Evolutionary conservation across 1,140 invertebrate genomes (phyloP), one percentile per base, ranked within the genome.

Genomic region (Aphelinus certus): DNA sequence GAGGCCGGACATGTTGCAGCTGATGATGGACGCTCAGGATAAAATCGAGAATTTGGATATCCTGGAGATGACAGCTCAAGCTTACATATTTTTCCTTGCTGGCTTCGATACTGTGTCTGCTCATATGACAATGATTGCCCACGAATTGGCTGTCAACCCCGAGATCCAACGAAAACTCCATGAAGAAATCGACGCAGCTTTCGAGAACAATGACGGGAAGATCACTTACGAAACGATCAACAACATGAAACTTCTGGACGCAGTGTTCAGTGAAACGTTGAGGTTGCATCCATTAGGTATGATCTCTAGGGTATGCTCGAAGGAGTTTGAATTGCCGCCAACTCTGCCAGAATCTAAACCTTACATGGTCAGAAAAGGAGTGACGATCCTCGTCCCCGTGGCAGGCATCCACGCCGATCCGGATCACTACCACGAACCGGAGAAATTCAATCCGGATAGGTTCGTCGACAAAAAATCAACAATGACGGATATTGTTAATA

Each of bases 241-340:
- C 47, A 53, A 77, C 10, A 65, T 83, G 46, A 71, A 76, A 47
- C 83, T 83, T 68, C 62, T 84, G 51, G 80, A 83, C 49, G 71
- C 73, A 75, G 77, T 82, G 26, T 71, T 82, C 47, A 70, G 69
- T 69, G 91, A 92, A 85, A 80, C 89, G 7, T 81, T 91, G 7
- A 81, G 91, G 65, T 77, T 91, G 26, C 90, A 88, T 7, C 88
- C 90, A n/a, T 88, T 89, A 3, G 86, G 88, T 26, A 78, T 88
- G 3, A 87, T 88, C 61, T 89, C 86, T 60, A 81, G 91, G 66
- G 81, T 82, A 43, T 83, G 90, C 5, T 84, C 83, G 4, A 84
- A 90, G 78, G 83, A 73, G 6, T 85, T 79, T 70, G 62, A 53
- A 49, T 45, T 79, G 47, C 76, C 78, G 2, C 58, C 71, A 7